Evolutionary conservation across 2,797 vertebrate genomes (phyloP).

Genomic region (Philypnodon macrostomus): DNA sequence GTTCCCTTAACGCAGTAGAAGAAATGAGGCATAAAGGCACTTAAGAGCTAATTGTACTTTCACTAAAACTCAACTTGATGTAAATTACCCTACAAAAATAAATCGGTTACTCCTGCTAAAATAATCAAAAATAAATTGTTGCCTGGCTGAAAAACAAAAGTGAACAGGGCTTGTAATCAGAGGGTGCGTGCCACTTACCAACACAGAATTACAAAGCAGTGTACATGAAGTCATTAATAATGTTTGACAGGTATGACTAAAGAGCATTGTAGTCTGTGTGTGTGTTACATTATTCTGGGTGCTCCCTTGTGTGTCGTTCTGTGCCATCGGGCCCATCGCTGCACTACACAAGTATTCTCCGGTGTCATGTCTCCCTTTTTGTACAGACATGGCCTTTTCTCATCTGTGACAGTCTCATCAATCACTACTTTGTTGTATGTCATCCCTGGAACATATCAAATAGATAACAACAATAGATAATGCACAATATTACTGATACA

Average conservation of each 20-base stretch:
- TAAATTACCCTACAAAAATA: neutral
- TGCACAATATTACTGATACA: constrained; percentile 13
- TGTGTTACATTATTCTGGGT: constrained; percentile 42
- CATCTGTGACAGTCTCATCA: constrained; percentile 53
- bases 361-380: constrained; percentile 52
- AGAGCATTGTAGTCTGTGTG: constrained; percentile 59
- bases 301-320: constrained; percentile 43
- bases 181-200: constrained; percentile 46
- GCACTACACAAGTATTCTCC: constrained; percentile 37
- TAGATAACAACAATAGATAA: constrained; percentile 22
- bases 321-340: constrained; percentile 48
- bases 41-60: neutral
- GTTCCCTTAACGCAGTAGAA: neutral
- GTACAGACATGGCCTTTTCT: constrained; percentile 48
- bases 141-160: neutral
- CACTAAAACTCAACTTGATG: constrained; percentile 8
- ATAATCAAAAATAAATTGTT: neutral
- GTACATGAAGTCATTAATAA: constrained; percentile 74
- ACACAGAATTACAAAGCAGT: constrained; percentile 52
- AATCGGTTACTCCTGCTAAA: neutral
- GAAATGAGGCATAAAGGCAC: neutral
- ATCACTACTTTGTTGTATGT: constrained; percentile 59
- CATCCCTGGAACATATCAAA: constrained; percentile 41
- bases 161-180: constrained; percentile 30
- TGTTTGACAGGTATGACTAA: constrained; percentile 62